A percentile compares a stretch with the other conserved stretches of the same genome.
Conservation (phyloP, 2,888 invertebrate genomes). For the Leptinotarsa peninsularis region DNA sequence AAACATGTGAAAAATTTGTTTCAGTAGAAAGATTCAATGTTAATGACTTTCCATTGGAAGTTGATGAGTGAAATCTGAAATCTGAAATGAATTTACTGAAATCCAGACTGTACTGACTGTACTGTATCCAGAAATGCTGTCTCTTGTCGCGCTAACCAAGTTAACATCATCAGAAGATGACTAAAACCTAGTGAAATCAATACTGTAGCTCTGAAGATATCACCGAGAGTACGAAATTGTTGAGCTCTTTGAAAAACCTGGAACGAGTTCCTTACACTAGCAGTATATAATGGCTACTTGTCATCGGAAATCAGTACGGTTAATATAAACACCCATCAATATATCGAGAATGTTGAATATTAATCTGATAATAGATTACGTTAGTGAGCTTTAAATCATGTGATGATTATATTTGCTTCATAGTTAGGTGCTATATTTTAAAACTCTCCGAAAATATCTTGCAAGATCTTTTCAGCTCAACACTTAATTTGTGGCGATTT, state of each 20-base stretch:
- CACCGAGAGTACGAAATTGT: too few relatives aligned
- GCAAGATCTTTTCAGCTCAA: neutral
- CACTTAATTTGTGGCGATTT: neutral
- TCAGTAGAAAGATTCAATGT: too few relatives aligned
- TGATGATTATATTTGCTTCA: slow-evolving; percentile 1
- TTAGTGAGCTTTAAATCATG: slow-evolving; percentile 1
- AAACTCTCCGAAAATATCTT: slow-evolving; percentile 10
- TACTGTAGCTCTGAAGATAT: too few relatives aligned
- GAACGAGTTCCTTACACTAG: neutral
- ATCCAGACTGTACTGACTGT: too few relatives aligned
- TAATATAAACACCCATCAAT: slow-evolving; percentile 4
- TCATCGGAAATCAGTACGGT: neutral
- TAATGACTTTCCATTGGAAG: too few relatives aligned
- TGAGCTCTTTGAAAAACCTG: neutral
- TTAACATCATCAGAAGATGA: too few relatives aligned
- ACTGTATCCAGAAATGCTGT: too few relatives aligned
- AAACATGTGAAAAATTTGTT: too few relatives aligned
- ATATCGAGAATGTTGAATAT: neutral
- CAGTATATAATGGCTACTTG: neutral
- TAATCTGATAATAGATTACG: slow-evolving; percentile 3
- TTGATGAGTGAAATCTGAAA: too few relatives aligned
- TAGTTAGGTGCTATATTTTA: neutral
- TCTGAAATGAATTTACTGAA: too few relatives aligned
- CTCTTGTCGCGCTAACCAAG: too few relatives aligned
- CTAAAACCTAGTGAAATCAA: too few relatives aligned